Evolutionary conservation across 2,113 vertebrate species (phyloP).

Genomic region (Herpetotheres cachinnans): DNA sequence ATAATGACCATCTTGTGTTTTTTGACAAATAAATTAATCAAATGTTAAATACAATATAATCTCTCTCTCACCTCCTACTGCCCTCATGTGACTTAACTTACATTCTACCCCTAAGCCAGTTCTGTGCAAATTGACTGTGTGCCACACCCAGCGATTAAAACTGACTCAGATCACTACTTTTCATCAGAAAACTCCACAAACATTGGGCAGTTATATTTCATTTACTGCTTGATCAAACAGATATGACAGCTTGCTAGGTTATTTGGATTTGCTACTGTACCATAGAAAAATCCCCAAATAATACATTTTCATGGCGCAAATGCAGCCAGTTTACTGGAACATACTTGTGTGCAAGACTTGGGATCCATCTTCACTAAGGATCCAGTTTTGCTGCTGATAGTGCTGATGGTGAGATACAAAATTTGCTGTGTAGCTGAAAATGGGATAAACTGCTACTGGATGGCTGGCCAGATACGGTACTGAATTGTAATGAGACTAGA

Average conservation of each 20-base stretch:
- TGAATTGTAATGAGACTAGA: neutral
- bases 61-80: neutral
- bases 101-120: neutral
- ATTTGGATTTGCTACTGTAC: neutral
- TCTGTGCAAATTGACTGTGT: neutral
- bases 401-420: neutral
- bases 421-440: neutral
- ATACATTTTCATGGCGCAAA: neutral
- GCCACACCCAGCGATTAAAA: neutral
- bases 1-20: neutral
- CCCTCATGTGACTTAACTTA: neutral
- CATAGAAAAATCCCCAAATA: neutral
- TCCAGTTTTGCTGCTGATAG: neutral
- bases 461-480: neutral
- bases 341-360: neutral
- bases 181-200: neutral
- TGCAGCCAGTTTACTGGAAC: neutral
- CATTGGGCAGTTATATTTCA: neutral
- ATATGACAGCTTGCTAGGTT: neutral
- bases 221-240: constrained; percentile 10
- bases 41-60: neutral
- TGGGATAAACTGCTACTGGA: neutral
- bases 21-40: neutral
- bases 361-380: neutral
- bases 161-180: neutral